A percentile compares a stretch with the other conserved stretches of the same genome.
These are phyloP conservation scores for Perizoma affinitatum DNA, from an alignment of 2,888 invertebrate genomes.

Conservation along the genomic window DNA sequence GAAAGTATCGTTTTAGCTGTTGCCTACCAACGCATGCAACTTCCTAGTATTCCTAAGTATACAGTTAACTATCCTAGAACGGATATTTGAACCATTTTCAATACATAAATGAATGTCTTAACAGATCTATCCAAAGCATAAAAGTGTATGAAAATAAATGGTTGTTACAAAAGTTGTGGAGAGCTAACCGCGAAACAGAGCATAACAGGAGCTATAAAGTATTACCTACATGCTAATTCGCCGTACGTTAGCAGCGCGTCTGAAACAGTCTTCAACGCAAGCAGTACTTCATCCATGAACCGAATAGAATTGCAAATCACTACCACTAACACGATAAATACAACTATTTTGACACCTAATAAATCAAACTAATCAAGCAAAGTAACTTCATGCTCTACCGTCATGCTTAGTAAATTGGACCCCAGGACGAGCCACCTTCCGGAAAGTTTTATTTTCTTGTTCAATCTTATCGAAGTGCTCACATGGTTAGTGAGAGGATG, in stretches of 20 bases:
- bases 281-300: conserved; percentile 71
- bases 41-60: conserved; percentile 42
- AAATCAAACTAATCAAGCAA: conserved; percentile 59
- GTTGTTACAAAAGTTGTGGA: conserved; percentile 76
- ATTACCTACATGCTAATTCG: conserved; percentile 81
- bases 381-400: conserved; percentile 52
- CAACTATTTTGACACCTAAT: conserved; percentile 55
- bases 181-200: conserved; percentile 73
- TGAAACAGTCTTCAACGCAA: conserved; percentile 73
- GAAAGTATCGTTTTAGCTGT: conserved; percentile 57
- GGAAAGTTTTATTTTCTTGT: conserved; percentile 51
- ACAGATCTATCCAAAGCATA: conserved; percentile 49
- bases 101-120: conserved; percentile 37
- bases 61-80: conserved; percentile 13
- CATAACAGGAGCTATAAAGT: conserved; percentile 76
- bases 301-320: conserved; percentile 58
- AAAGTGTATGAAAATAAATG: conserved; percentile 71
- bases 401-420: conserved; percentile 65
- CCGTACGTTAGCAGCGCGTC: conserved; percentile 61
- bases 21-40: conserved; percentile 44
- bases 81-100: conserved; percentile 20
- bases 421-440: conserved; percentile 79
- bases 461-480: conserved; percentile 43
- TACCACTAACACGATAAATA: conserved; percentile 47
- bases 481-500: conserved; percentile 71